These are phyloP conservation scores for Gari tellinella DNA, from an alignment of 2,888 invertebrate genomes.

Conservation along the genomic window DNA sequence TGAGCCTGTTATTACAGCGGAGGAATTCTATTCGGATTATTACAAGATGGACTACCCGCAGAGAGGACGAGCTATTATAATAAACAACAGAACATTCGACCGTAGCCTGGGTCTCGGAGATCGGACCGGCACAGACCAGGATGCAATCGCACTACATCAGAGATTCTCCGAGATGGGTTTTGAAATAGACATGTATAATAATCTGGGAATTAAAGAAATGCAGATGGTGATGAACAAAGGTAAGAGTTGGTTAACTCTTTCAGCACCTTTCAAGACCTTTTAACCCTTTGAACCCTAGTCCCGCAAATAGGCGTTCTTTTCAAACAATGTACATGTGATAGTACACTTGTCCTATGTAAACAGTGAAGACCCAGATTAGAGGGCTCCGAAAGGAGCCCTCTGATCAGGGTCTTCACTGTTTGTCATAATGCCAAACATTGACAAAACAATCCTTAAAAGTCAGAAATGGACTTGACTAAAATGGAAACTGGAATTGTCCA, in stretches of 20 bases:
- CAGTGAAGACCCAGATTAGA: too few relatives aligned
- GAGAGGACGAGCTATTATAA: slow-evolving; percentile 93
- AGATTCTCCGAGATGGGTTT: slow-evolving; percentile 86
- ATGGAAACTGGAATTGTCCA: too few relatives aligned
- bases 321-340: too few relatives aligned
- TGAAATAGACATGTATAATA: slow-evolving; percentile 89
- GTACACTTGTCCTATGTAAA: too few relatives aligned
- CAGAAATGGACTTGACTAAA: too few relatives aligned
- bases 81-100: slow-evolving; percentile 94
- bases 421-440: too few relatives aligned
- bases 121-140: slow-evolving; percentile 92
- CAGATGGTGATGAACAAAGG: slow-evolving; percentile 88
- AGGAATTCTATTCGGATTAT: slow-evolving; percentile 84
- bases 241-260: slow-evolving; percentile 84
- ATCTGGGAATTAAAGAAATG: slow-evolving; percentile 90
- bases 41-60: slow-evolving; percentile 94
- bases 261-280: too few relatives aligned
- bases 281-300: too few relatives aligned
- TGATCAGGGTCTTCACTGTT: too few relatives aligned
- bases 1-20: slow-evolving; percentile 20
- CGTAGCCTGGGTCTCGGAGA: slow-evolving; percentile 76
- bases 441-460: too few relatives aligned
- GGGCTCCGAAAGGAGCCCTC: too few relatives aligned
- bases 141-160: slow-evolving; percentile 90
- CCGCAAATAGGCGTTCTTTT: too few relatives aligned